phyloP scores from a whole-genome alignment of 53 echinoderm and acorn worm genomes.

The Mesocentrotus franciscanus region DNA sequence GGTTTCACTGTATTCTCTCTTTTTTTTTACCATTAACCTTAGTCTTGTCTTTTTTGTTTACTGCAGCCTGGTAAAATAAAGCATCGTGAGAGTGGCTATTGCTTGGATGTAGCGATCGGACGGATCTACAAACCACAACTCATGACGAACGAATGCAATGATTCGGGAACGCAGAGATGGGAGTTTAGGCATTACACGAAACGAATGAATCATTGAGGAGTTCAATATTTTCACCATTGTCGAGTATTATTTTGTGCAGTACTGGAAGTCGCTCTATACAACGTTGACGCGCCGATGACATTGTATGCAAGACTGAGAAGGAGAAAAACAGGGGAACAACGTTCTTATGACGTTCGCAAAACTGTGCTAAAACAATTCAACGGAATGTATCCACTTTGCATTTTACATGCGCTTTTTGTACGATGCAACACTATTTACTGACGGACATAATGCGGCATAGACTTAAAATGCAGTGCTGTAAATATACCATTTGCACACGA shows the following conservation, averaged over 20 bases:
- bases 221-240: neutral
- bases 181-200: conserved; percentile 74
- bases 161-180: conserved; percentile 67
- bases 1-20: no score
- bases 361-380: no score
- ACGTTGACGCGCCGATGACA: neutral
- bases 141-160: conserved; percentile 71
- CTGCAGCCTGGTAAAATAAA: conserved; percentile 74
- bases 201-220: neutral
- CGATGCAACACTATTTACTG: no score
- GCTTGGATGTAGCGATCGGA: conserved; percentile 70
- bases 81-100: conserved; percentile 76
- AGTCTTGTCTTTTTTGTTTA: neutral
- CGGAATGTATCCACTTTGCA: no score
- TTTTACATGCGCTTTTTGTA: no score
- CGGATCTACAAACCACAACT: conserved; percentile 65
- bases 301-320: no score
- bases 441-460: no score
- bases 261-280: neutral
- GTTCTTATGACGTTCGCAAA: no score
- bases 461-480: no score
- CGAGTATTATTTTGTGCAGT: neutral
- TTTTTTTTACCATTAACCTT: no score
- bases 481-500: no score
- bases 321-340: no score